A percentile compares a stretch with the other conserved stretches of the same genome.
Evolutionary conservation across 2,113 vertebrate genomes (phyloP).

Genomic region (Rhinopomastus cyanomelas): DNA sequence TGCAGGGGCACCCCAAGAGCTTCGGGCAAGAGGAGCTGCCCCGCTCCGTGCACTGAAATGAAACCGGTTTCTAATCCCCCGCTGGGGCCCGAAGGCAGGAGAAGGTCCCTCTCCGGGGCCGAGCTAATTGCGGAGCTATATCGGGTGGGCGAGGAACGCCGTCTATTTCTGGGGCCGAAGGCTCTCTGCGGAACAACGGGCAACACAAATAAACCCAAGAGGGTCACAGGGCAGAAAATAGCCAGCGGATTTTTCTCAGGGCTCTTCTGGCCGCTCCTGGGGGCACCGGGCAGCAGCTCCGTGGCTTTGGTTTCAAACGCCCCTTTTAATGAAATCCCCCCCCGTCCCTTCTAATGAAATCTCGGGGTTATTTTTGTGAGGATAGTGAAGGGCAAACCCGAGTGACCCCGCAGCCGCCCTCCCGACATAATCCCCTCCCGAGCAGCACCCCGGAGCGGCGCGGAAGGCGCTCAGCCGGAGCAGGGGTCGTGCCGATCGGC

Average conservation of each 20-base stretch:
- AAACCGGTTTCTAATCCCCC: conserved; percentile 30
- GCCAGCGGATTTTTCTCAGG: conserved; percentile 1
- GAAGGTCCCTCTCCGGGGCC: conserved; percentile 63
- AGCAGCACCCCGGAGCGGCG: neutral
- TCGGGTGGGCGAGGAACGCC: conserved; percentile 17
- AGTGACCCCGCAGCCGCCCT: neutral
- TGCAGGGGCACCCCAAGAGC: conserved; percentile 8
- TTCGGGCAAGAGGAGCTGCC: conserved; percentile 60
- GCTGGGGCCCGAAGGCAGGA: conserved; percentile 43
- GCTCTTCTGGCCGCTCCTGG: neutral
- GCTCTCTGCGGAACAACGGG: conserved; percentile 14
- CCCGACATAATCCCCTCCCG: neutral
- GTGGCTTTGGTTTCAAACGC: neutral
- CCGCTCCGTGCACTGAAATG: conserved; percentile 21
- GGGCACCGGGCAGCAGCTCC: neutral
- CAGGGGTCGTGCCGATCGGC: neutral
- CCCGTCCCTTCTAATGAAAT: neutral
- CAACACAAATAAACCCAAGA: conserved; percentile 49
- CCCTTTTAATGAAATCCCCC: neutral
- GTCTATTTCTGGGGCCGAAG: conserved; percentile 19
- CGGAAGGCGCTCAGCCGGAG: neutral
- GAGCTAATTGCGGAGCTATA: conserved; percentile 57
- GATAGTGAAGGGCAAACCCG: neutral
- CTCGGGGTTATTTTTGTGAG: neutral
- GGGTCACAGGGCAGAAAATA: conserved; percentile 25